Conservation (phyloP, 1,140 invertebrate genomes). For the Alviniconcha marisindica region DNA sequence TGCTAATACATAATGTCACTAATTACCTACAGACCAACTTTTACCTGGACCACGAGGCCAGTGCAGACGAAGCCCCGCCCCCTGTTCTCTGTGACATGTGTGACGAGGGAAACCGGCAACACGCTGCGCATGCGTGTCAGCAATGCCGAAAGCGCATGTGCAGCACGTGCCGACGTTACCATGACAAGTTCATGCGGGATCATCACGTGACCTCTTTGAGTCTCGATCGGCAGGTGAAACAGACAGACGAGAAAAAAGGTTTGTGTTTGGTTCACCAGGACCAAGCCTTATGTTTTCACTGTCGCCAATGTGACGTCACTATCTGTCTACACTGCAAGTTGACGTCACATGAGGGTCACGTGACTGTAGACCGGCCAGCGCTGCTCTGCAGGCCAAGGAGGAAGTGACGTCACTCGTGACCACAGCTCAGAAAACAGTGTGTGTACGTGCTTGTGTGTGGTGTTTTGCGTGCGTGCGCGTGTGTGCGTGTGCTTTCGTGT, state of each 20-base stretch:
- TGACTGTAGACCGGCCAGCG: neutral
- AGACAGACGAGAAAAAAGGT: neutral
- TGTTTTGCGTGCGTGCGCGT: too few relatives aligned
- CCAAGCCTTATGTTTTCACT: constrained; percentile 30
- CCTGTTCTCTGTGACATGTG: constrained; percentile 30
- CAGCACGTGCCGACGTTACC: neutral
- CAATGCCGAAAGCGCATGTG: neutral
- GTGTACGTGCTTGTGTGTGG: neutral
- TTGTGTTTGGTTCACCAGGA: constrained; percentile 9
- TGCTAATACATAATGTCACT: neutral
- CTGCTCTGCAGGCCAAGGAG: constrained; percentile 2
- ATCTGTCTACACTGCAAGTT: constrained; percentile 37
- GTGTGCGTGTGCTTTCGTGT: too few relatives aligned
- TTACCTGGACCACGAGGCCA: neutral
- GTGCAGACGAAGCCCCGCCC: neutral
- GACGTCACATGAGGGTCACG: constrained; percentile 34
- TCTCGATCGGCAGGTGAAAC: neutral
- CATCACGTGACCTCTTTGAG: neutral
- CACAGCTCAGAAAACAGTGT: neutral
- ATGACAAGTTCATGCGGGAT: neutral
- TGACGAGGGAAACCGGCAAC: neutral
- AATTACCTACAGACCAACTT: neutral
- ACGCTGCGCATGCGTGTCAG: neutral
- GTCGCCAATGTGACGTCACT: constrained; percentile 24
- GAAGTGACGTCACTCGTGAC: constrained; percentile 20